These are phyloP conservation scores for Pseudotriccus pelzelni DNA, from an alignment of 2,797 vertebrate genomes.

Conservation along the genomic window DNA sequence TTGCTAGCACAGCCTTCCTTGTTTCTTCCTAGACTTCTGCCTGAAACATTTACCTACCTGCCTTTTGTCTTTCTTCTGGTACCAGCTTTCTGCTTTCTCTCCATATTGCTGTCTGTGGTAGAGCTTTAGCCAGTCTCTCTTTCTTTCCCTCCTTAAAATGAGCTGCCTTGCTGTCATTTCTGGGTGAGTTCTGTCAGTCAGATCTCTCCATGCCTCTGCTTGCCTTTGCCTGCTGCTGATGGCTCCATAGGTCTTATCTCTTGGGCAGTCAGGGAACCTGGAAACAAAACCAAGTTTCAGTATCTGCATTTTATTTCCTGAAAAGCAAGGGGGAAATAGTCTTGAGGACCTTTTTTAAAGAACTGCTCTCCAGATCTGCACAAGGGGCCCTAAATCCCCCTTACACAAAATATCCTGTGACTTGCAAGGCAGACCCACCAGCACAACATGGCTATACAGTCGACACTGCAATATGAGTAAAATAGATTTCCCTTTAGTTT, in stretches of 20 bases:
- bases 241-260: rapidly evolving
- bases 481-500: background rate
- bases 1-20: background rate
- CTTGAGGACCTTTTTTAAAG: background rate
- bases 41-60: background rate
- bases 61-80: background rate
- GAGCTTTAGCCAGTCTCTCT: background rate
- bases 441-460: background rate
- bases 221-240: background rate
- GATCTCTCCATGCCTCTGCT: rapidly evolving
- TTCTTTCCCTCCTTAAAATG: background rate
- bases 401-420: background rate
- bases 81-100: background rate
- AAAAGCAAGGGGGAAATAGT: background rate
- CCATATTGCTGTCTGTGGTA: background rate
- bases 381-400: background rate
- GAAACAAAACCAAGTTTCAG: background rate
- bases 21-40: background rate
- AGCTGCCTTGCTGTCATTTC: background rate
- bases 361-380: background rate
- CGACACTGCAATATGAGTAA: background rate
- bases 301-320: background rate
- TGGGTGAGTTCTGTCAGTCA: background rate
- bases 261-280: background rate
- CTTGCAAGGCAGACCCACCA: background rate